Evolutionary conservation across 1,140 invertebrate genomes (phyloP).

Genomic region (Theocolax elegans): DNA sequence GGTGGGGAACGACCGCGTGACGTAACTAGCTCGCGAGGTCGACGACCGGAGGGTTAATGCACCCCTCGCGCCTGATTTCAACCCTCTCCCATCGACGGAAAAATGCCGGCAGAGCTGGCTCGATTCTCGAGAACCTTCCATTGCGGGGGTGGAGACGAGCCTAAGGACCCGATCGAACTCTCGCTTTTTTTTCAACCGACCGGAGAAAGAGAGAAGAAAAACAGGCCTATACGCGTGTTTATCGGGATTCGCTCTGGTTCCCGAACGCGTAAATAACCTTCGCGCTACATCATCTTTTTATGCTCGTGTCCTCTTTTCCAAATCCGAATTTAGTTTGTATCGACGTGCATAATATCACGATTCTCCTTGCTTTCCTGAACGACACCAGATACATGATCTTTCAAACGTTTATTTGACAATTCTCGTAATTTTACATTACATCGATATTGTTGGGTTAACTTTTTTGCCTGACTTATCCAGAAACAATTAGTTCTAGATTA

Average conservation of each 20-base stretch:
- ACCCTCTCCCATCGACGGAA: conserved; percentile 41
- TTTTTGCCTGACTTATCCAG: too few species aligned
- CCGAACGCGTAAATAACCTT: background rate
- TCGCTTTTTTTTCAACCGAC: conserved; percentile 16
- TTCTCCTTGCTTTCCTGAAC: too few species aligned
- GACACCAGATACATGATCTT: too few species aligned
- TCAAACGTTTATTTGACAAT: too few species aligned
- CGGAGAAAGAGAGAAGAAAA: background rate
- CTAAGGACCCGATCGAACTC: background rate
- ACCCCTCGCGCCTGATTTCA: conserved; percentile 56
- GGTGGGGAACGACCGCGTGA: conserved; percentile 44
- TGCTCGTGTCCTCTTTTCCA: too few species aligned
- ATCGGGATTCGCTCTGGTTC: background rate
- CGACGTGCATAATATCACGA: too few species aligned
- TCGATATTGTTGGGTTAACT: too few species aligned
- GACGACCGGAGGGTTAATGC: conserved; percentile 65
- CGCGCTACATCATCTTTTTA: background rate
- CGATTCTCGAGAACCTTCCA: conserved; percentile 3
- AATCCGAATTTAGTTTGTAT: too few species aligned
- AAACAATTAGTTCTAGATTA: too few species aligned
- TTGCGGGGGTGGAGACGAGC: background rate
- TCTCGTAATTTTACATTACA: too few species aligned
- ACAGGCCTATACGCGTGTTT: background rate
- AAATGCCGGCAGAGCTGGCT: background rate
- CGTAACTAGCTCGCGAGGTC: conserved; percentile 62